A percentile compares a stretch with the other conserved stretches of the same genome.
phyloP scores from a whole-genome alignment of 2,888 invertebrate species.

The Cepaea hortensis region DNA sequence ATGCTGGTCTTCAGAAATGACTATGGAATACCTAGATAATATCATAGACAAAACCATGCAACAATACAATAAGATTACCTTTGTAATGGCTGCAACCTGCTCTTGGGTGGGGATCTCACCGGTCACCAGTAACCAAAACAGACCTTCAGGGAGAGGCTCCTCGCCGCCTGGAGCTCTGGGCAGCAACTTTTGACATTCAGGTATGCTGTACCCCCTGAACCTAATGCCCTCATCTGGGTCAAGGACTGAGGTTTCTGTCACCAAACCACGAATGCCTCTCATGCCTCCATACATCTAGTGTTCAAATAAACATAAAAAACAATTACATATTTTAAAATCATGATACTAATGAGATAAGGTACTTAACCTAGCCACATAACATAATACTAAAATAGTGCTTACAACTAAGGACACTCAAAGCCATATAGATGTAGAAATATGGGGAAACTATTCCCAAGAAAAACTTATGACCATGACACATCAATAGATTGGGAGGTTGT shows the following conservation, averaged over 20 bases:
- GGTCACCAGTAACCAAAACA: conserved; percentile 94
- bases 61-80: conserved; percentile 57
- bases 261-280: conserved; percentile 95
- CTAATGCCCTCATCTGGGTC: conserved; percentile 96
- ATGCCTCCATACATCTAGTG: conserved; percentile 89
- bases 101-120: conserved; percentile 90
- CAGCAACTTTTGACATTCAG: conserved; percentile 91
- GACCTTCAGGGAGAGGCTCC: conserved; percentile 93
- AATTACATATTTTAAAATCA: not conserved
- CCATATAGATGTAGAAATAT: no score
- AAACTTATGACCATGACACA: no score
- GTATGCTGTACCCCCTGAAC: conserved; percentile 94
- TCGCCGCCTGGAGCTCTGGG: conserved; percentile 86
- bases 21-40: not conserved
- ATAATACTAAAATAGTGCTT: not conserved
- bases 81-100: conserved; percentile 80
- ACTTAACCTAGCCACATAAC: no score
- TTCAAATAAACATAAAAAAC: not conserved
- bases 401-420: no score
- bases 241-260: conserved; percentile 95
- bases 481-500: no score
- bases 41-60: not conserved
- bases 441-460: no score
- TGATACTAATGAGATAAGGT: not conserved
- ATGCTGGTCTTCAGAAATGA: no score